These are phyloP conservation scores for Bedellia somnulentella DNA, from an alignment of 2,888 invertebrate genomes.

Conservation along the genomic window DNA sequence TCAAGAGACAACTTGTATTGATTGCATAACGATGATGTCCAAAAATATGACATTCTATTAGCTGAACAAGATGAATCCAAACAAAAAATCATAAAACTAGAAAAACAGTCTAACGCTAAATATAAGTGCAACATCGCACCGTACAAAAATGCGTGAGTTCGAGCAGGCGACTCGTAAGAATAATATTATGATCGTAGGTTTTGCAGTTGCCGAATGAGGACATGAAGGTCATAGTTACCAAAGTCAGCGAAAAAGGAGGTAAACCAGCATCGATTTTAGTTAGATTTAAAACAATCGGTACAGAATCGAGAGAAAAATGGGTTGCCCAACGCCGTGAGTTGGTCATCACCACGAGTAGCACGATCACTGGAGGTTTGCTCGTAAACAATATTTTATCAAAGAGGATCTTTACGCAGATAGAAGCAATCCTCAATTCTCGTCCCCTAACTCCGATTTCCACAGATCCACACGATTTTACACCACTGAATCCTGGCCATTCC, in stretches of 20 bases:
- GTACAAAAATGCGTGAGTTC: too few relatives aligned
- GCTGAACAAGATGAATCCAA: too few relatives aligned
- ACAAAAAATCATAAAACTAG: conserved; percentile 8
- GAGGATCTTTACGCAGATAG: conserved; percentile 4
- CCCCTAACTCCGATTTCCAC: too few relatives aligned
- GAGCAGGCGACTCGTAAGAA: conserved; percentile 4
- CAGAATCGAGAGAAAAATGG: neutral
- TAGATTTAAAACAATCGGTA: neutral
- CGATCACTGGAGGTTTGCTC: neutral
- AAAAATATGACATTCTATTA: too few relatives aligned
- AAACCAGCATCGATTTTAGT: neutral
- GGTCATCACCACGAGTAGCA: neutral
- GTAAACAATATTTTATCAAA: neutral
- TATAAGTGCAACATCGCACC: too few relatives aligned
- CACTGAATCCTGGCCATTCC: conserved; percentile 11
- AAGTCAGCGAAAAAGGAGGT: conserved; percentile 1
- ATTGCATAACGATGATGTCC: too few relatives aligned
- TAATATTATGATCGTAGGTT: conserved; percentile 8
- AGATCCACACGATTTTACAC: conserved; percentile 4
- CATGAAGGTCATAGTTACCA: conserved; percentile 1
- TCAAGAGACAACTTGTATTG: too few relatives aligned
- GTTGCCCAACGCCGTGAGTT: neutral
- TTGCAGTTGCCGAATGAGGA: conserved; percentile 8
- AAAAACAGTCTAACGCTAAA: conserved; percentile 8
- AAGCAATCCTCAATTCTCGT: too few relatives aligned